Conservation (phyloP, 1,140 invertebrate species). For the Neelides sp. region DNA sequence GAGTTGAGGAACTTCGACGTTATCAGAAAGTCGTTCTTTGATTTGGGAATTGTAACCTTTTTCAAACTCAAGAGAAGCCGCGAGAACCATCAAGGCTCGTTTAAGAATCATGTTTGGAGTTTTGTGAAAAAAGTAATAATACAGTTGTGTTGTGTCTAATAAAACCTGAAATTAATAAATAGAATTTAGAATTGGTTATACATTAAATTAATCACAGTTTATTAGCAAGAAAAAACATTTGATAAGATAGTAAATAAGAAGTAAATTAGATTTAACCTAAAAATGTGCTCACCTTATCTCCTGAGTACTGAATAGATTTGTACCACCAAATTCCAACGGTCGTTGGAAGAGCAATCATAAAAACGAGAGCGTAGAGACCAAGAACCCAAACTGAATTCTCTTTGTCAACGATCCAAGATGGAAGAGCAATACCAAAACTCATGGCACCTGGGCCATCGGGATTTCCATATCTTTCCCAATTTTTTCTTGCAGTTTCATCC, state of each 20-base stretch:
- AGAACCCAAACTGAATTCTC: conserved; percentile 97
- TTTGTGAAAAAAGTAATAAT: conserved; percentile 90
- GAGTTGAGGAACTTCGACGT: conserved; percentile 86
- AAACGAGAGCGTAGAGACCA: conserved; percentile 86
- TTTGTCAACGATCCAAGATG: conserved; percentile 99
- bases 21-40: conserved; percentile 81
- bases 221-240: conserved; percentile 8
- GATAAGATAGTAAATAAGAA: conserved; percentile 3
- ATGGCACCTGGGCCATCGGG: conserved; percentile 97
- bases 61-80: conserved; percentile 91
- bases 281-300: conserved; percentile 57
- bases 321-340: conserved; percentile 98
- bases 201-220: background rate
- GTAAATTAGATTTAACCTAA: background rate
- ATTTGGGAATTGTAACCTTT: conserved; percentile 87
- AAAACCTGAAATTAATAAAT: conserved; percentile 52
- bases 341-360: conserved; percentile 92
- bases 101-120: conserved; percentile 89
- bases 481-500: conserved; percentile 89
- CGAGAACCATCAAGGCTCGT: conserved; percentile 89
- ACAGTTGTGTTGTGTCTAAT: conserved; percentile 87
- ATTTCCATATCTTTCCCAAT: conserved; percentile 99
- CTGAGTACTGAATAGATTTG: conserved; percentile 87
- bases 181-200: background rate
- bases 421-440: conserved; percentile 97